Conservation (phyloP, 2,888 invertebrate genomes). For the Holacanthella duospinosa region DNA sequence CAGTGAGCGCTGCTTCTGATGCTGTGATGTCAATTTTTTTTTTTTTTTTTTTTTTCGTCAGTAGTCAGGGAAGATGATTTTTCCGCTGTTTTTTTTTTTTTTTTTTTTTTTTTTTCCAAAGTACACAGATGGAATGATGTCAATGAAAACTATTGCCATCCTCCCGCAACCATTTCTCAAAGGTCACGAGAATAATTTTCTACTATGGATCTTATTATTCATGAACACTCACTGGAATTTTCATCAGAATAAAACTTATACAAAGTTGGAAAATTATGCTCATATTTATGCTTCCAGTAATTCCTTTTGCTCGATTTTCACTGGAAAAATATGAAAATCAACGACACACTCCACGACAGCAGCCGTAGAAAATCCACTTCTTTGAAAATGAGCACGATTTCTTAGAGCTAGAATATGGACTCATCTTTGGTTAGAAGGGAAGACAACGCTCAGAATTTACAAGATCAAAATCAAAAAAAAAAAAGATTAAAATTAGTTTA, state of each 20-base stretch:
- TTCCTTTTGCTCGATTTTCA: neutral
- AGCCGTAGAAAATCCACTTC: neutral
- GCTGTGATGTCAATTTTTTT: neutral
- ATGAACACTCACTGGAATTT: conserved; percentile 1
- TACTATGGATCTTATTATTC: neutral
- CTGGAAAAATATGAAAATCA: neutral
- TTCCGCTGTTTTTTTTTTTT: no score
- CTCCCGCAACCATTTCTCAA: neutral
- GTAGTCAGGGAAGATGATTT: neutral
- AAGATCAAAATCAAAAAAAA: no score
- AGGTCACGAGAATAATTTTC: neutral
- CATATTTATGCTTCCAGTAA: neutral
- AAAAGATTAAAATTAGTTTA: no score
- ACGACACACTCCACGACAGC: neutral
- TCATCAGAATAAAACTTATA: conserved; percentile 1
- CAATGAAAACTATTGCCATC: neutral
- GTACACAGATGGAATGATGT: neutral
- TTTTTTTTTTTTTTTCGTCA: neutral
- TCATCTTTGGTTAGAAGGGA: no score
- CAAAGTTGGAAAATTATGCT: neutral
- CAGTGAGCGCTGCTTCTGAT: neutral
- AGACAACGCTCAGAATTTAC: no score
- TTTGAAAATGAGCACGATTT: neutral
- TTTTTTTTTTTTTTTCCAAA: neutral
- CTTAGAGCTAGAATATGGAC: no score